A percentile compares a stretch with the other conserved stretches of the same genome.
These are phyloP conservation scores for Pollachius pollachius DNA, from an alignment of 2,113 vertebrate species.

Conservation along the genomic window DNA sequence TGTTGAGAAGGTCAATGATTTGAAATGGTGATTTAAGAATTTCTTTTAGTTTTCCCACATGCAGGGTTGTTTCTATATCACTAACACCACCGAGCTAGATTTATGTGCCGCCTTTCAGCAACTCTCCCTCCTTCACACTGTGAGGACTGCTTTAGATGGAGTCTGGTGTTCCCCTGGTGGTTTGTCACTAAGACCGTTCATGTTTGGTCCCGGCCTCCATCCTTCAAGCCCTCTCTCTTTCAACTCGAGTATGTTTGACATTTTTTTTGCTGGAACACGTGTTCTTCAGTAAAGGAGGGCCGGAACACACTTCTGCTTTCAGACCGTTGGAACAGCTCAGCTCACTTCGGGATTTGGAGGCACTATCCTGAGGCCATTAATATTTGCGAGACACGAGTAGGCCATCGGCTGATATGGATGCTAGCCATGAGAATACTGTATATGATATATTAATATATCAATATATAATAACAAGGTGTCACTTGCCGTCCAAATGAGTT, in stretches of 20 bases:
- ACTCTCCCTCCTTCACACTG: conserved; percentile 2
- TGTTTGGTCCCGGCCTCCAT: conserved; percentile 6
- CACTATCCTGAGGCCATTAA: conserved; percentile 29
- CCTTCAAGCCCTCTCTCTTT: conserved; percentile 12
- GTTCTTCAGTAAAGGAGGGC: conserved; percentile 24
- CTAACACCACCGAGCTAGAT: neutral
- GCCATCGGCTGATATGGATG: conserved; percentile 13
- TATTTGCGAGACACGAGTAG: conserved; percentile 26
- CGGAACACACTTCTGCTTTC: conserved; percentile 7
- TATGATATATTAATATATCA: conserved; percentile 26
- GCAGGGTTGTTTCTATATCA: neutral
- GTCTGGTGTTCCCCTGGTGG: conserved; percentile 9
- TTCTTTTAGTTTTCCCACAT: neutral
- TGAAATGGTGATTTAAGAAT: conserved; percentile 2
- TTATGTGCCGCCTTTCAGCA: neutral
- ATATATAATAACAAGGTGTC: conserved; percentile 44
- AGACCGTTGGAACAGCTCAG: conserved; percentile 17
- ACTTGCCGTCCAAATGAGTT: conserved; percentile 40
- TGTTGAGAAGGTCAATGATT: conserved; percentile 18
- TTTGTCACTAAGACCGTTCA: conserved; percentile 1
- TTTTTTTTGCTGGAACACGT: conserved; percentile 31
- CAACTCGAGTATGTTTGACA: conserved; percentile 54
- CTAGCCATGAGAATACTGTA: conserved; percentile 13
- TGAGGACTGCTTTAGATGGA: conserved; percentile 2
- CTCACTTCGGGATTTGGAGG: conserved; percentile 39